Percentiles rank a stretch among this genome's conserved stretches.
Conservation (phyloP, 2,113 vertebrate genomes). For the Bettongia penicillata region DNA sequence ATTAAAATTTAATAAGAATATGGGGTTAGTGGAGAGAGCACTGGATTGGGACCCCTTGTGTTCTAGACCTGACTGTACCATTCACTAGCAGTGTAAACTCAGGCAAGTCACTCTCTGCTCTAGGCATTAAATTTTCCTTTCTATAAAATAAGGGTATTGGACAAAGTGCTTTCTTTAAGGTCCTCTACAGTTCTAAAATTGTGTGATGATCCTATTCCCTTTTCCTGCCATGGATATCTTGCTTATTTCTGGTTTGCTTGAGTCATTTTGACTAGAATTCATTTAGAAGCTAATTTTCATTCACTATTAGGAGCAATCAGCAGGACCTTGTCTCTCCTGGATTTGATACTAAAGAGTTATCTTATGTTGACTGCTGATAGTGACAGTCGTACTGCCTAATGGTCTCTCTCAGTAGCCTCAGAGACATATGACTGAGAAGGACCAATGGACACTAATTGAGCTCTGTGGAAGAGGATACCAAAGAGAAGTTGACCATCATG, state of each 20-base stretch:
- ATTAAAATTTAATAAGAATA: conserved; percentile 34
- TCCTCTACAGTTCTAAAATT: conserved; percentile 16
- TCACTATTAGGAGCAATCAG: conserved; percentile 65
- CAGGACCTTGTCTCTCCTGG: conserved; percentile 68
- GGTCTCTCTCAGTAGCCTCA: conserved; percentile 73
- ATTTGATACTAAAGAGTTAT: conserved; percentile 57
- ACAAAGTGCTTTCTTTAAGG: conserved; percentile 23
- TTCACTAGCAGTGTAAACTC: background rate
- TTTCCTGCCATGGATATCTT: conserved; percentile 54
- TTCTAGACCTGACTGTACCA: background rate
- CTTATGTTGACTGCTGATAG: conserved; percentile 77
- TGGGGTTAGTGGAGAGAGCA: conserved; percentile 4
- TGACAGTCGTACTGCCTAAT: conserved; percentile 62
- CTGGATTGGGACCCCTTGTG: background rate
- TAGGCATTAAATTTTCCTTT: conserved; percentile 2
- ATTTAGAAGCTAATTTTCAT: conserved; percentile 51
- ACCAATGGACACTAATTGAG: conserved; percentile 77
- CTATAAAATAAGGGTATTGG: conserved; percentile 40
- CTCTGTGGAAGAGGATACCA: conserved; percentile 79
- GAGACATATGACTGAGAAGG: conserved; percentile 66
- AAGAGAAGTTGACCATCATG: conserved; percentile 75
- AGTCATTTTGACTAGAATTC: conserved; percentile 59
- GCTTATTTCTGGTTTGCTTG: conserved; percentile 63
- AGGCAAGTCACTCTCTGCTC: background rate
- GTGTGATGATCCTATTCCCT: conserved; percentile 12